Evolutionary conservation across 2,797 vertebrate species (phyloP), one percentile per base, ranked within the genome.

Genomic region (Lophotriccus pileatus): DNA sequence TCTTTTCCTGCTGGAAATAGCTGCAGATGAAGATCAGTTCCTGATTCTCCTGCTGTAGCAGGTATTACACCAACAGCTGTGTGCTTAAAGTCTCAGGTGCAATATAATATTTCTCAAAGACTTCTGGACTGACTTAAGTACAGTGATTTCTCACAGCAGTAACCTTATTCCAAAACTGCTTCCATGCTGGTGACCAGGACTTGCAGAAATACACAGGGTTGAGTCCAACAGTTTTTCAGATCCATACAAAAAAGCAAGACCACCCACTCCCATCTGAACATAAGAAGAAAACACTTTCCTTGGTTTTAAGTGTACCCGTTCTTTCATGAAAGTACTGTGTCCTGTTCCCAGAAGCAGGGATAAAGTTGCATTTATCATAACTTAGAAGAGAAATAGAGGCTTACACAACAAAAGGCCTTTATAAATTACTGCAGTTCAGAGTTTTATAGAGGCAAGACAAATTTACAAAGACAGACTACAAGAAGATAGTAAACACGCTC

Each of bases 71-170:
- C 82, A 49, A 66, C 67, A 69, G 28, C 53, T 90, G 74, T 66
- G 62, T 66, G 69, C 67, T 74, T 67, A 37, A 87, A 87, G 84
- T 78, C 90, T 90, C 96, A 79, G 78, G 56, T 90, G 92, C 93
- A 87, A 92, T 92, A 93, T 87, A 97, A 89, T 78, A 63, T 94
- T 96, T 95, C 94, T 87, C 87, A 95, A 95, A 97, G 92, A 82
- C 50, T 95, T 93, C 56, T 91, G 90, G 52, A 84, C 95, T 76
- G 43, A 81, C 53, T 74, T 86, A 86, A 88, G 46, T 60, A 96
- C 67, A 58, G 43, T 44, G 84, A 73, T 93, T 97, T 97, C 87
- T 95, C 82, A 70, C 32, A 70, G 79, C 28, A 8, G 67, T 37
- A 85, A 78, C 41, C 15, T 84, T 93, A 94, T 90, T 95, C 90